Evolutionary conservation across 2,888 invertebrate genomes (phyloP), one percentile per base, ranked within the genome.

Genomic region (Drosophila bunnanda): DNA sequence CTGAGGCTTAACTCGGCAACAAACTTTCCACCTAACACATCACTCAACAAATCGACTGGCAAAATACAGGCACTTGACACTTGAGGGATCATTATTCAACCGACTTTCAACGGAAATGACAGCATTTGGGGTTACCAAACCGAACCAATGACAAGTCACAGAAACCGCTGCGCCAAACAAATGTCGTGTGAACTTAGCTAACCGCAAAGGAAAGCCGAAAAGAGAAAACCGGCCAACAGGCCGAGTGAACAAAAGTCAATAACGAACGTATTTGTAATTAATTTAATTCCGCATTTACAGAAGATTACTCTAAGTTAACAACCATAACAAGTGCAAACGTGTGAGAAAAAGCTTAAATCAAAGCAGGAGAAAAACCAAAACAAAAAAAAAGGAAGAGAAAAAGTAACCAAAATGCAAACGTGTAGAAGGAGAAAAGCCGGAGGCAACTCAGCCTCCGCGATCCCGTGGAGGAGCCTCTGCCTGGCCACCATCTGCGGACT

Each of bases 401-500:
- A 28, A 58, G 68, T 60, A 58, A 58, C 62, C 56, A 76, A 78
- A 78, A 86, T 89, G 89, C 78, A 85, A 77, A 71, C 74, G 75
- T 78, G 80, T 80, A 78, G 73, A 73, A 82, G 75, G 75, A 86
- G 80, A 82, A 88, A 82, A 76, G 79, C 82, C 69, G 53, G 64
- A 22, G 64, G 82, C 65, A 58, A 61, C 36, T 15, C 67, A 20
- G 65, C 68, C 55, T 56, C 78, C 57, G 56, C 78, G 59, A 65
- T 77, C 44, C 53, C 74, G 59, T 79, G 85, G 75, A 84, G 82
- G 30, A 70, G 75, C 76, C 62, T 89, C 66, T 81, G 84, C 56
- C 56, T 82, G 64, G 78, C 82, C 60, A 80, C 79, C 72, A 77
- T 91, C 76, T 90, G 86, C 80, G 90, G 83, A 82, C 80, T 90